Evolutionary conservation across 2,888 invertebrate species (phyloP).

Genomic region (Melanchra persicariae): DNA sequence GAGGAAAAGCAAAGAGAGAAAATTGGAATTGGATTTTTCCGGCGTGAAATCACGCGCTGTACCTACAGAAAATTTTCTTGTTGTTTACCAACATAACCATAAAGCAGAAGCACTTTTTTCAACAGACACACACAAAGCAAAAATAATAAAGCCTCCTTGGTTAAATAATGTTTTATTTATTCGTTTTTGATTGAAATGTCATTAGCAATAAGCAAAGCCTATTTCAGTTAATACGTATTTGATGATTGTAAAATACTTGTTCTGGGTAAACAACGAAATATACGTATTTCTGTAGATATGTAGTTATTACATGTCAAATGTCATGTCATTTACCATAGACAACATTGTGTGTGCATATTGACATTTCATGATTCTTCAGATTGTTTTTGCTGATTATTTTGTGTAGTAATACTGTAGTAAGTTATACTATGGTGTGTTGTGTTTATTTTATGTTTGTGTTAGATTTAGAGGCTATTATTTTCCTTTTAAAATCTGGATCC

Average conservation of each 20-base stretch:
- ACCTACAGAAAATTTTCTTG: too few relatives aligned
- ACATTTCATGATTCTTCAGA: constrained; percentile 48
- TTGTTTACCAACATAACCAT: constrained; percentile 6
- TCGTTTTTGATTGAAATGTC: constrained; percentile 63
- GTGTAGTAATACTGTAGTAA: not conserved
- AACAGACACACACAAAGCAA: not conserved
- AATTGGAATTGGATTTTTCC: not conserved
- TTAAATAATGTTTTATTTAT: constrained; percentile 63
- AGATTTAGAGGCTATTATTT: not conserved
- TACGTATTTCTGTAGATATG: constrained; percentile 9
- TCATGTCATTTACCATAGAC: constrained; percentile 56
- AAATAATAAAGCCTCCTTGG: constrained; percentile 36
- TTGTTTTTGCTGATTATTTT: constrained; percentile 27
- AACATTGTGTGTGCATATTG: constrained; percentile 43
- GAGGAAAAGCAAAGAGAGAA: not conserved
- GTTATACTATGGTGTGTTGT: not conserved
- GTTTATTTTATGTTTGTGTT: not conserved
- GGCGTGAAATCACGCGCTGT: too few relatives aligned
- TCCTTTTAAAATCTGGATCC: not conserved
- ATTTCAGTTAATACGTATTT: constrained; percentile 72
- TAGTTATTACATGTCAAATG: constrained; percentile 58
- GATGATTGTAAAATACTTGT: constrained; percentile 63
- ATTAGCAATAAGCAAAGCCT: constrained; percentile 58
- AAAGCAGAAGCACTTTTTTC: constrained; percentile 1
- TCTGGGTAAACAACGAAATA: constrained; percentile 52